Evolutionary conservation across 2,113 vertebrate species (phyloP), one percentile per base, ranked within the genome.

Genomic region (Lepisosteus oculatus): DNA sequence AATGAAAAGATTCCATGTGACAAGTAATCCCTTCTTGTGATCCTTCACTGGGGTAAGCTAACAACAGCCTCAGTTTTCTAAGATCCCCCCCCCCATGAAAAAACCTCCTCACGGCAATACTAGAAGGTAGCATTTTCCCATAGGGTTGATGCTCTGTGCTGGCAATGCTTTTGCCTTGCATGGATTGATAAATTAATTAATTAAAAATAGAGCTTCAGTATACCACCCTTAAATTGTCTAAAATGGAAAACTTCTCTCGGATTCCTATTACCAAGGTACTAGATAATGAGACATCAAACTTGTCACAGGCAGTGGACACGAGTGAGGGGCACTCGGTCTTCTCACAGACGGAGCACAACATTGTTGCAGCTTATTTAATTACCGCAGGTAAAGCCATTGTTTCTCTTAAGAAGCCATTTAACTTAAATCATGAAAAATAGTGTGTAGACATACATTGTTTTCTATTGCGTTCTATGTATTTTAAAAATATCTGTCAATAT

Each of bases 311-410:
- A 8, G 82, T 74, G 67, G 69, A 75, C 47, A 70, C 78, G 65
- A 71, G 76, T 62, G 90, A 84, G 79, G 84, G 74, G 72, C 82
- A 83, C 74, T 94, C 91, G 17, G 88, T 87, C 45, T 95, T 96
- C 77, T 91, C 94, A 3, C 93, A 92, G 88, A 84, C 72, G 4
- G 97, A 99, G 77, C 97, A 99, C 89, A 97, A 93, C 84, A 88
- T 99, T 70, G 93, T 99, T 55, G 97, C 97, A 70, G 85, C 87
- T 82, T 99, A 99, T 72, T 93, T 99, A 72, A 96, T 98, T 69
- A 88, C 90, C 72, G 97, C 97, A 96, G 96, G 97, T 98, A 96
- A 77, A 83, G 67, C 42, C 64, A 9, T 51, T 51, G 47, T 51
- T 51, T 51, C 9, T 51, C 9, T 51, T 51, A 9, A 6, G 47